These are phyloP conservation scores for Casuarius casuarius DNA, from an alignment of 2,113 vertebrate species.

Conservation along the genomic window DNA sequence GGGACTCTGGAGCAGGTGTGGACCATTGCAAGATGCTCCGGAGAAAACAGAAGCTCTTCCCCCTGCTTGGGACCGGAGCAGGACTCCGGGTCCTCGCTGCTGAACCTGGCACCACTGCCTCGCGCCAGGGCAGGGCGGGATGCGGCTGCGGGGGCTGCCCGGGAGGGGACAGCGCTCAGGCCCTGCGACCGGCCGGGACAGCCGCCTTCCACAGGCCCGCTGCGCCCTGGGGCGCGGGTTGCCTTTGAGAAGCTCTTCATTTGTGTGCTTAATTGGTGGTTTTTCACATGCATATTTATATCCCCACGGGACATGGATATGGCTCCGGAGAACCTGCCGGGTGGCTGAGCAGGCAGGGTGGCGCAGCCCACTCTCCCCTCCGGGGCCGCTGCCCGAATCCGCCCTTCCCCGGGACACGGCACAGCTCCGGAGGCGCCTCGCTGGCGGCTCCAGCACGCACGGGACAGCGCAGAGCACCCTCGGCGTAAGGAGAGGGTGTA, in stretches of 20 bases:
- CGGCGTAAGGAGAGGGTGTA: no score
- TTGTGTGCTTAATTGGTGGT: constrained; percentile 2
- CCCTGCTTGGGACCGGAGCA: fast-evolving
- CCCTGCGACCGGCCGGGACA: not conserved
- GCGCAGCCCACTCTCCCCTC: not conserved
- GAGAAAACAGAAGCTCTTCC: not conserved
- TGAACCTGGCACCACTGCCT: fast-evolving
- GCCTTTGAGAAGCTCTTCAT: not conserved
- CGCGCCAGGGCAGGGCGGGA: not conserved
- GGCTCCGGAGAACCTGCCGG: not conserved
- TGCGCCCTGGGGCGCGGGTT: not conserved
- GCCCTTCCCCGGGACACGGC: no score
- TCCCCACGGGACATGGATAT: not conserved
- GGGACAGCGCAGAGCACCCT: no score
- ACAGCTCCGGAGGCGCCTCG: no score
- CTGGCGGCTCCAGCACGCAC: no score
- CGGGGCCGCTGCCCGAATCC: no score
- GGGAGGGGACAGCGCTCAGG: not conserved
- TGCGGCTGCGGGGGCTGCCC: not conserved
- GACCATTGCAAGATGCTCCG: not conserved
- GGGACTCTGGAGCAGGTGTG: not conserved
- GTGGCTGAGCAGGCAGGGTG: not conserved
- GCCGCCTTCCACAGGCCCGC: not conserved
- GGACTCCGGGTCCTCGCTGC: fast-evolving
- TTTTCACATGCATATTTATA: not conserved